Base-by-base conservation (phyloP, 2,888 invertebrate genomes). In the Platerodrilus igneus region DNA sequence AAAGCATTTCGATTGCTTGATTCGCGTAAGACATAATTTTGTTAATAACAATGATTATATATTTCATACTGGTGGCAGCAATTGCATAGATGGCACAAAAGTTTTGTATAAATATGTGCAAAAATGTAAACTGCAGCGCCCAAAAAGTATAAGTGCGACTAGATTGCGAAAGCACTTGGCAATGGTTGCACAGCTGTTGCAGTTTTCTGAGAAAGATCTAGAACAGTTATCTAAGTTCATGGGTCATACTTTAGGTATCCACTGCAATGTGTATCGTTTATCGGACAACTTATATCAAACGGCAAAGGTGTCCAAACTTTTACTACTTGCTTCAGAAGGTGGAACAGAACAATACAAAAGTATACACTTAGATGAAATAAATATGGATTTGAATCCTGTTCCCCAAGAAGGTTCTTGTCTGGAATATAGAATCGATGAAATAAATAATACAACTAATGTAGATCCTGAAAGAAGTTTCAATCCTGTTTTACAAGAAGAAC, bases 131-230 rank as follows among this genome's bases (percentile, higher is more conserved):
- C 11, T 32, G 2, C 15, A 44, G 11, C 15, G 21, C 6, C 41
- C 41, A 4, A 25, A 15, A 3, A 37, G 42, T 28, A 38, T 43
- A 15, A 38, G 17, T 14, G 50, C 50, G 4, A 50, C 50, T 15
- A 30, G 21, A 27, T 26, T 50, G 4, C 29, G 48, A 18, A 52
- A 52, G 43, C 48, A 52, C 40, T 23, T 46, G 1, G 50, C 52
- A 3, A 52, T 43, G 1, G 13, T 30, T 2, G n/a, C 19, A 5
- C 30, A 30, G 9, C 10, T 30, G 8, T 14, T 30, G 2, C 22
- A 34, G 8, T 35, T 27, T 19, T 27, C 27, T 5, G 13, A 35
- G 4, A 27, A 27, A 9, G 35, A 35, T 13, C 9, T 35, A 8
- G 35, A 34, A 13, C 29, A 29, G 16, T 8, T 36, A 3, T 28